Evolutionary conservation across 2,113 vertebrate species (phyloP), one percentile per base, ranked within the genome.

Genomic region (Taurulus bubalis): DNA sequence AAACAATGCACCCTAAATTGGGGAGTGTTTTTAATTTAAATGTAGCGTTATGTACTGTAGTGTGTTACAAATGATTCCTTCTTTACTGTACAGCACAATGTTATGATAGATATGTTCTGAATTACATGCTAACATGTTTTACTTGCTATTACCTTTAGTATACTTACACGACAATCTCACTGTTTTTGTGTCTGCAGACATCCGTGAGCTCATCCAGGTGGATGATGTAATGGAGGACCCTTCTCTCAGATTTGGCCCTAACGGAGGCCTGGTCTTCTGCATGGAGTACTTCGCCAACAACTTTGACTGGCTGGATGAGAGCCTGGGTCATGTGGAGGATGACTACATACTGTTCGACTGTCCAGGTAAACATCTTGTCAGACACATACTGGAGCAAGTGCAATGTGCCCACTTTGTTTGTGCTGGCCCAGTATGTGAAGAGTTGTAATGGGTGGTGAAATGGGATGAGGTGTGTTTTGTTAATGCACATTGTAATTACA

Each of bases 211-310:
- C 51, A 99, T 99, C 4, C 96, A 98, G 86, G 97, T 99, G 63
- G 97, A 99, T 1, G 98, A 99, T 1, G 98, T 99, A 38, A 99
- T 99, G 98, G 97, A 99, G 78, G 98, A 99, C 0, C 91, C 92
- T 1, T 96, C 96, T 30, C 77, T 99, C 49, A 81, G 95, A 69
- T 99, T 99, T 1, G 98, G 98, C 2, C 98, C 98, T 22, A 99
- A 99, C 0, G 98, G 98, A 32, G 98, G 98, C 11, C 80, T 99
- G 72, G 97, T 99, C 24, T 99, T 99, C 84, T 99, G 98, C 92
- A 99, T 99, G 98, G 98, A 99, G 71, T 99, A 99, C 86, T 98
- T 99, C 2, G 96, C 96, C 40, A 98, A 96, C 79, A 99, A 99
- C 87, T 97, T 99, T 49, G 96, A 94, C 90, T 99, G 98, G 98